Conservation (phyloP, 2,113 vertebrate genomes). For the Myotis davidii region DNA sequence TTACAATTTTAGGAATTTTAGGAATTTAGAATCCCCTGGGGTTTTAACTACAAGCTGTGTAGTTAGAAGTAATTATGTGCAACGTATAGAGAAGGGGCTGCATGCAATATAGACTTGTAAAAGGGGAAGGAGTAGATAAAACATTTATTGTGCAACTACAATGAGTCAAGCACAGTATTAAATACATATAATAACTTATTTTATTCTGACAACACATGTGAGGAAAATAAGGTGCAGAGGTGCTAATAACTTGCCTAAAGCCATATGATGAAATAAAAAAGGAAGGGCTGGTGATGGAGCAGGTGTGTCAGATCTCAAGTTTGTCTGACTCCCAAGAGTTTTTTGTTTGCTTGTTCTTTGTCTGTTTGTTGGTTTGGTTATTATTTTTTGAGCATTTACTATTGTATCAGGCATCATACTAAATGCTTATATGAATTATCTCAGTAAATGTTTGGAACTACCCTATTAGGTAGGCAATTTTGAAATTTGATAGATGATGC, state of each 20-base stretch:
- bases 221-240: neutral
- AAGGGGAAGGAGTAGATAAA: neutral
- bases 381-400: neutral
- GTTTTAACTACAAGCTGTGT: no score
- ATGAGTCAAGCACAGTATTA: slow-evolving; percentile 1
- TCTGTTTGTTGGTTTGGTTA: neutral
- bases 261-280: neutral
- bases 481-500: neutral
- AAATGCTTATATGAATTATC: neutral
- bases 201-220: neutral
- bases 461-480: neutral
- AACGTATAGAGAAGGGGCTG: neutral
- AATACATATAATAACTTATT: neutral
- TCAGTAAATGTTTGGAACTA: neutral
- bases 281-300: neutral
- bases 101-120: neutral
- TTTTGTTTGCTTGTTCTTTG: neutral
- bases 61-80: neutral
- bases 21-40: no score
- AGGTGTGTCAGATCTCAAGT: neutral
- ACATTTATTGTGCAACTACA: neutral
- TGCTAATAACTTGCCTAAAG: neutral
- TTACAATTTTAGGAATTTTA: neutral
- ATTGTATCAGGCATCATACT: neutral
- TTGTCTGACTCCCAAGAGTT: neutral